These are phyloP conservation scores for Drosophila conformis DNA, from an alignment of 2,888 invertebrate genomes.

Conservation along the genomic window DNA sequence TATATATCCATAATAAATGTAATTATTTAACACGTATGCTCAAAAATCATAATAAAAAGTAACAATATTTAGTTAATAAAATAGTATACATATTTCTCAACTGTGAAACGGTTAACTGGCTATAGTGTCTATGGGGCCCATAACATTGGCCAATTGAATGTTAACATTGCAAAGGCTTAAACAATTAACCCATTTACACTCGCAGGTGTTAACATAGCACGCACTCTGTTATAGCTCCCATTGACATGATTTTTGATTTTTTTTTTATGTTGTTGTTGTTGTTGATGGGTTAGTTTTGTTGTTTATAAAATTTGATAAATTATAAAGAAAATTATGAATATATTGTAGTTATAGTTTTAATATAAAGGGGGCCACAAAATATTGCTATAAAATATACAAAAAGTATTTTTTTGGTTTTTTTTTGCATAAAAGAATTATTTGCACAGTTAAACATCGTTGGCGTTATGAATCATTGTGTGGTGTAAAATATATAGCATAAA, in stretches of 20 bases:
- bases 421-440: conserved; percentile 39
- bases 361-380: conserved; percentile 68
- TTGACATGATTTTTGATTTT: conserved; percentile 1
- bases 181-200: conserved; percentile 1
- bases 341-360: conserved; percentile 57
- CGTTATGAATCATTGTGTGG: conserved; percentile 39
- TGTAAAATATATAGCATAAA: conserved; percentile 62
- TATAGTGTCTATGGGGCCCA: conserved; percentile 25
- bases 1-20: conserved; percentile 49
- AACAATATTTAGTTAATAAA: conserved; percentile 67
- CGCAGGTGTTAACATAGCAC: conserved; percentile 20
- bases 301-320: conserved; percentile 50
- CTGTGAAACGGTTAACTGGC: conserved; percentile 24
- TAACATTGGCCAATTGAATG: conserved; percentile 23
- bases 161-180: neutral
- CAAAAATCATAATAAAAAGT: conserved; percentile 77
- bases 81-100: conserved; percentile 34
- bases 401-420: conserved; percentile 40
- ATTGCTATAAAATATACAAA: conserved; percentile 68
- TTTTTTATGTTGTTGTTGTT: conserved; percentile 23
- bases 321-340: conserved; percentile 58
- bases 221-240: conserved; percentile 40
- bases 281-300: conserved; percentile 31
- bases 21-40: conserved; percentile 58
- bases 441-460: conserved; percentile 56